Evolutionary conservation across 2,113 vertebrate genomes (phyloP).

Genomic region (Puma concolor): DNA sequence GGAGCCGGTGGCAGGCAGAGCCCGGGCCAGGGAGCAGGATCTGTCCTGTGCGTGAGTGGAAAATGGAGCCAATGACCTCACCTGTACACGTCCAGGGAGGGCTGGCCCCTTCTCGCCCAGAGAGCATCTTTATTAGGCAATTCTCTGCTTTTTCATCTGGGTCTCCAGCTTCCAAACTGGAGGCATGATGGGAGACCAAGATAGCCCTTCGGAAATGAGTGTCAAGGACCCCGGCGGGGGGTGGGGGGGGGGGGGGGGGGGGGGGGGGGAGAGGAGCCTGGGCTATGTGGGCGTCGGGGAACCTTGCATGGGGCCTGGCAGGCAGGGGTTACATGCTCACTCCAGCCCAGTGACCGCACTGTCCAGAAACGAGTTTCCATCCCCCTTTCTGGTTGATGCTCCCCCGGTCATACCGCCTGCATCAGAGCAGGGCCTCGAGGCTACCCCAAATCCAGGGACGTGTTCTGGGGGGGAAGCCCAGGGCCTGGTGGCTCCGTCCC

Average conservation of each 20-base stretch:
- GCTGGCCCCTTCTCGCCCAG: too few species aligned
- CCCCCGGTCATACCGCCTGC: background rate
- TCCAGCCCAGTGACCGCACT: background rate
- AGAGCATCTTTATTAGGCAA: background rate
- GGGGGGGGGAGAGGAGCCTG: too few species aligned
- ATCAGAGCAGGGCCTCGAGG: slow-evolving; percentile 9
- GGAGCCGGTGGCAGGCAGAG: background rate
- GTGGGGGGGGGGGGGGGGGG: accelerated
- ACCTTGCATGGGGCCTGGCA: background rate
- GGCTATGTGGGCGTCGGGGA: background rate
- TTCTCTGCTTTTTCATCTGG: background rate
- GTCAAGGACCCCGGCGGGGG: accelerated
- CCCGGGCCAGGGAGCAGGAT: background rate
- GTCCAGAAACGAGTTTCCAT: background rate
- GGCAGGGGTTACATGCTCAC: background rate
- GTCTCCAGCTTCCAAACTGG: background rate
- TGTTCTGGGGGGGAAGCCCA: background rate
- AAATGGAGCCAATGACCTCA: too few species aligned
- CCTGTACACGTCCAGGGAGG: background rate
- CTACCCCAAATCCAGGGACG: background rate
- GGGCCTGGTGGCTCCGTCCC: background rate
- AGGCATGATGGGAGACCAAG: background rate
- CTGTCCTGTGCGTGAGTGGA: background rate
- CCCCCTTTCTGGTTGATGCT: background rate
- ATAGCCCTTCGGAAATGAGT: accelerated